Evolutionary conservation across 2,888 invertebrate species (phyloP).

Genomic region (Ceraclea dissimilis): DNA sequence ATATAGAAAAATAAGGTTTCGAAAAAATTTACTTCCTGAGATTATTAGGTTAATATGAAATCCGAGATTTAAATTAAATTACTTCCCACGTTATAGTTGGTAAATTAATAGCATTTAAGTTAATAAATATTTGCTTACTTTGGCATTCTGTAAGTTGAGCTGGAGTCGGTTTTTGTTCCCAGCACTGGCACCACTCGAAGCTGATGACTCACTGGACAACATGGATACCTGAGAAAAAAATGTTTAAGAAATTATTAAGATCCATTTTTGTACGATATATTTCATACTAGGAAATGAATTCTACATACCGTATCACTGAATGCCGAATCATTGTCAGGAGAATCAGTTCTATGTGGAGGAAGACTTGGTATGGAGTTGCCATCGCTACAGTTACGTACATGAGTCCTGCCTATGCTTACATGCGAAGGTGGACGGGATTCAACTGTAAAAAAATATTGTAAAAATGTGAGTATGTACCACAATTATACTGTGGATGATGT

Average conservation of each 20-base stretch:
- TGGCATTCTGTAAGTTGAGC: slow-evolving; percentile 22
- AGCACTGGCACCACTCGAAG: slow-evolving; percentile 76
- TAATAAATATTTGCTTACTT: no score
- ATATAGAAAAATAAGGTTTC: no score
- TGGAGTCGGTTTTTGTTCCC: slow-evolving; percentile 44
- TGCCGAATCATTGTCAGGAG: slow-evolving; percentile 96
- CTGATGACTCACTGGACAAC: slow-evolving; percentile 87
- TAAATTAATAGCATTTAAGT: no score
- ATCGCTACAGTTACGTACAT: slow-evolving; percentile 13
- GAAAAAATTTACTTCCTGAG: no score
- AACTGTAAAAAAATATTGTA: slow-evolving; percentile 5
- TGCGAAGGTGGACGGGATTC: slow-evolving; percentile 8
- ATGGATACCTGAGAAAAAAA: slow-evolving; percentile 60
- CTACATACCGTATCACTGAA: slow-evolving; percentile 92
- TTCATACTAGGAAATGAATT: not conserved
- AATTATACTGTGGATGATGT: not conserved
- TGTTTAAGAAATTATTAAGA: no score
- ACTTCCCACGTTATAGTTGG: no score
- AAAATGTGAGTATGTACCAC: not conserved
- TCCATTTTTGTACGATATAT: not conserved
- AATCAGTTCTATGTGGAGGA: slow-evolving; percentile 65
- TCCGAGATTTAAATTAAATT: no score
- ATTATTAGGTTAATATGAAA: no score
- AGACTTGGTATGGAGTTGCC: slow-evolving; percentile 10
- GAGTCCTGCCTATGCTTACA: slow-evolving; percentile 5